A percentile compares a stretch with the other conserved stretches of the same genome.
Conservation (phyloP, 2,113 vertebrate genomes). For the Melanostigma gelatinosum region DNA sequence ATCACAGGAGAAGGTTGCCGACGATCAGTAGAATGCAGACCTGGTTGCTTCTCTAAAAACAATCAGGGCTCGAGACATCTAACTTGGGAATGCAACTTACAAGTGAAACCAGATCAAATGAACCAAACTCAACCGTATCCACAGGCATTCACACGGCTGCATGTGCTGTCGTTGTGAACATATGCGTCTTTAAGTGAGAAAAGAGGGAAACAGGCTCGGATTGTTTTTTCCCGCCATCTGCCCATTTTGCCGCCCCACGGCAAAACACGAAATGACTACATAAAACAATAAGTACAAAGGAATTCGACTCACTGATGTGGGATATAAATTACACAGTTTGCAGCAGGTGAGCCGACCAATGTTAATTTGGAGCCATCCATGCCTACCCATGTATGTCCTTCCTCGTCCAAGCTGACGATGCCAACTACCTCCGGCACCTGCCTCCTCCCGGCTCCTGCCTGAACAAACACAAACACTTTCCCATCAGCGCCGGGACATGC, state of each 20-base stretch:
- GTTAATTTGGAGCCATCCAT: conserved; percentile 66
- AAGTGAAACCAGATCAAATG: conserved; percentile 39
- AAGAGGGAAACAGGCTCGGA: conserved; percentile 14
- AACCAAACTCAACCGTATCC: background rate
- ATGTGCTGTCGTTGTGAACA: background rate
- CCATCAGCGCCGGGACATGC: conserved; percentile 42
- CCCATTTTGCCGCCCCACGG: conserved; percentile 33
- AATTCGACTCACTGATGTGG: conserved; percentile 63
- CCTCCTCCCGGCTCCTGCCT: too few relatives aligned
- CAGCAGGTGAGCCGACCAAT: conserved; percentile 54
- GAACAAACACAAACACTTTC: conserved; percentile 50
- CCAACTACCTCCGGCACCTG: conserved; percentile 54
- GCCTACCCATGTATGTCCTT: conserved; percentile 64
- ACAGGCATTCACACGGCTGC: background rate
- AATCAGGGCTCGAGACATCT: conserved; percentile 31
- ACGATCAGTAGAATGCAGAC: conserved; percentile 43
- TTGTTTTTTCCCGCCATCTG: conserved; percentile 58
- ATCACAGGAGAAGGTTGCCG: conserved; percentile 68
- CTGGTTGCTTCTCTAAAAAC: conserved; percentile 37
- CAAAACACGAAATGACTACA: conserved; percentile 54
- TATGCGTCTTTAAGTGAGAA: conserved; percentile 11
- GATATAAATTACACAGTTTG: conserved; percentile 66
- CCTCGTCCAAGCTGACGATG: conserved; percentile 43
- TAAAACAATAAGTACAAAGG: conserved; percentile 65
- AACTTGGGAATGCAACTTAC: conserved; percentile 29